phyloP scores from a whole-genome alignment of 30 jellyfish, hydroid and myxozoan genomes.

The Catostylus mosaicus region DNA sequence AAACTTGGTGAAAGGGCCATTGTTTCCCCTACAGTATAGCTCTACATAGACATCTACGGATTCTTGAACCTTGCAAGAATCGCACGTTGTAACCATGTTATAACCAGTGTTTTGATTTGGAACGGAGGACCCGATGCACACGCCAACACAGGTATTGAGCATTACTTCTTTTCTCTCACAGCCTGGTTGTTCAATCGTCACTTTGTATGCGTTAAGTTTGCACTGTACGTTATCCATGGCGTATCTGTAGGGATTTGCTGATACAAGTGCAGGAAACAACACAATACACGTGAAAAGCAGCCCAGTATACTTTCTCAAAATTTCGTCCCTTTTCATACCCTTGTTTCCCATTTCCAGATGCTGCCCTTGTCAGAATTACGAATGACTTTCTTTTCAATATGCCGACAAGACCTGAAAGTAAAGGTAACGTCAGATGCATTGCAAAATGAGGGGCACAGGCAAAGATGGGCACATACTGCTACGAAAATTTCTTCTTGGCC shows the following conservation, averaged over 20 bases:
- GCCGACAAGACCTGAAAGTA: too few species aligned
- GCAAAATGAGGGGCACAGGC: too few species aligned
- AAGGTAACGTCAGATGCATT: too few species aligned
- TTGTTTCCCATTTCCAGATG: too few species aligned
- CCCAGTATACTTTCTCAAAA: not conserved
- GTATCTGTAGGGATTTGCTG: constrained; percentile 43
- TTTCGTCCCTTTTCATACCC: not conserved
- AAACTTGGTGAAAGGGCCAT: constrained; percentile 23
- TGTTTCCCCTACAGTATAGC: constrained; percentile 13
- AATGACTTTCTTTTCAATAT: too few species aligned
- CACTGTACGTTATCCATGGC: constrained; percentile 34
- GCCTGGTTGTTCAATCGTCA: constrained; percentile 10
- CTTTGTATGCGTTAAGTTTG: constrained; percentile 29
- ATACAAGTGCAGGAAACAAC: not conserved
- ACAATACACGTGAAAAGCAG: not conserved
- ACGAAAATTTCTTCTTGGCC: too few species aligned
- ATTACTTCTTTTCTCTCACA: constrained; percentile 30
- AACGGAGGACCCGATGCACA: constrained; percentile 32
- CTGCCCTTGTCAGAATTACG: too few species aligned
- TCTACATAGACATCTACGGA: constrained; percentile 33
- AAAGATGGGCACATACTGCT: too few species aligned
- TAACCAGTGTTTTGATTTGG: constrained; percentile 2
- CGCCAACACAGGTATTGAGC: constrained; percentile 65
- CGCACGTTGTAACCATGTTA: constrained; percentile 1
- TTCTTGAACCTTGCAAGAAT: constrained; percentile 44